These are phyloP conservation scores for Petrophora chlorosata DNA, from an alignment of 2,888 invertebrate genomes.

Conservation along the genomic window DNA sequence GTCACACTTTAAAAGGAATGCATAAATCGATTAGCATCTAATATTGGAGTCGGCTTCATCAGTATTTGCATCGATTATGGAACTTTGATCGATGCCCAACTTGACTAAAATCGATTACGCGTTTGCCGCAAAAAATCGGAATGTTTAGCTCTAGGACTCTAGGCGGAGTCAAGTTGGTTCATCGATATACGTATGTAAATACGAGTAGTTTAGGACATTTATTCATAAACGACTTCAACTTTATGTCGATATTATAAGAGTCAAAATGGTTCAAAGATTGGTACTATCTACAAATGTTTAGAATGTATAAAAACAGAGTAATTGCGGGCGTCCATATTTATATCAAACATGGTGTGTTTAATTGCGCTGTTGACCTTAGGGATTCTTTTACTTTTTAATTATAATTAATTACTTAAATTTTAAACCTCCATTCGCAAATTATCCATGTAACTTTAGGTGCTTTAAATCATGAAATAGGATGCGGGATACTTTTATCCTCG, in stretches of 20 bases:
- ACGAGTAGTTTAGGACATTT: neutral
- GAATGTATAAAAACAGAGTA: too few species aligned
- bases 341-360: too few species aligned
- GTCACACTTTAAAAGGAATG: slow-evolving; percentile 48
- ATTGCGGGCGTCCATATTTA: too few species aligned
- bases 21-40: slow-evolving; percentile 43
- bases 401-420: too few species aligned
- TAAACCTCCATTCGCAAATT: too few species aligned
- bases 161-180: neutral
- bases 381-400: too few species aligned
- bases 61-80: slow-evolving; percentile 33
- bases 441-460: too few species aligned
- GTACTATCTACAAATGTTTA: too few species aligned
- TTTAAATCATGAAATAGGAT: too few species aligned
- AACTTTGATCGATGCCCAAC: slow-evolving; percentile 31
- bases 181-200: neutral
- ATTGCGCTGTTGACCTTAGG: too few species aligned
- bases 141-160: neutral
- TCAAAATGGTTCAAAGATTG: too few species aligned
- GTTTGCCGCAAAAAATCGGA: slow-evolving; percentile 15
- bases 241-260: neutral
- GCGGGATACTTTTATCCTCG: too few species aligned
- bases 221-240: neutral
- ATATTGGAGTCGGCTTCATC: slow-evolving; percentile 34
- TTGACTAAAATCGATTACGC: slow-evolving; percentile 30